phyloP scores from a whole-genome alignment of 2,113 vertebrate genomes.

The Larimichthys crocea region DNA sequence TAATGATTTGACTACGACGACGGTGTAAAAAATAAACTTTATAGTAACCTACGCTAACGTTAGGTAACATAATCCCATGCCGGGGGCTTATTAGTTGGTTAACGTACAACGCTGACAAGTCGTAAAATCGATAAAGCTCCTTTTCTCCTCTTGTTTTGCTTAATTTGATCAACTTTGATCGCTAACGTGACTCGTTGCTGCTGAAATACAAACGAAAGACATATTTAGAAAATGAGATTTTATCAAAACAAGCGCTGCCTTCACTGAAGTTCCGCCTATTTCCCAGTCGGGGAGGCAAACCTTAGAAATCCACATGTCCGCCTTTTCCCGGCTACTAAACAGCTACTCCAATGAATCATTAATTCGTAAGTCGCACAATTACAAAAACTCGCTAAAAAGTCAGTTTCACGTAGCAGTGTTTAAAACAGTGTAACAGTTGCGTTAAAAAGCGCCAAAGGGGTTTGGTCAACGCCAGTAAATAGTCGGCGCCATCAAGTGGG shows the following conservation, averaged over 20 bases:
- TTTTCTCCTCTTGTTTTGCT: neutral
- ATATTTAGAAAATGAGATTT: neutral
- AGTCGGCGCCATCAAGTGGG: slow-evolving; percentile 76
- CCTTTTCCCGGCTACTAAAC: neutral
- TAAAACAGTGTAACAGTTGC: neutral
- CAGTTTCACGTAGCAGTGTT: accelerated
- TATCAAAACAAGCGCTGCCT: slow-evolving; percentile 49
- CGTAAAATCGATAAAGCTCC: neutral
- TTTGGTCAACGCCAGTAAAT: slow-evolving; percentile 59
- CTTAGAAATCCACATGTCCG: slow-evolving; percentile 45
- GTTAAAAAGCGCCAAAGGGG: slow-evolving; percentile 50
- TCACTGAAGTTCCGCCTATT: slow-evolving; percentile 61
- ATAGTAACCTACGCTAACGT: neutral
- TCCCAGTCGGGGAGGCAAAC: slow-evolving; percentile 33
- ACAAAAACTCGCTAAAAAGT: accelerated
- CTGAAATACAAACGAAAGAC: neutral
- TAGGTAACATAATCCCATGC: neutral
- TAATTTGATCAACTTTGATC: neutral
- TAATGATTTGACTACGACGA: neutral
- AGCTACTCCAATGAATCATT: accelerated
- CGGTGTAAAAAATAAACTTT: neutral
- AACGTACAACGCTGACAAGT: neutral
- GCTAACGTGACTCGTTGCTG: accelerated
- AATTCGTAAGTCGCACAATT: no score
- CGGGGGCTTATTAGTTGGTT: neutral